Conservation (phyloP, 1,140 invertebrate species). For the Coptotermes formosanus region DNA sequence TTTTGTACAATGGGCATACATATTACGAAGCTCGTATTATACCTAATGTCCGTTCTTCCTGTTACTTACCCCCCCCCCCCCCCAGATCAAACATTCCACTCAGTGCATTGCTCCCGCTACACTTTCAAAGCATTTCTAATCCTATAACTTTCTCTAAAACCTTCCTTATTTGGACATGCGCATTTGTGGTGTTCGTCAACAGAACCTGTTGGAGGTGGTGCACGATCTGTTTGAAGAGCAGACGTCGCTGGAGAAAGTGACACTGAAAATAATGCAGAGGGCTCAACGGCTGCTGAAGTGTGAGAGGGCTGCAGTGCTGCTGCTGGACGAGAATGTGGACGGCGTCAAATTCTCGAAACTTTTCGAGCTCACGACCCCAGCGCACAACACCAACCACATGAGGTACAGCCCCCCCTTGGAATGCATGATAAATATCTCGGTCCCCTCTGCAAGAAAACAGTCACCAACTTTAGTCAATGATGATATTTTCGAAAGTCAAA, state of each 20-base stretch:
- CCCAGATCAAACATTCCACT: not conserved
- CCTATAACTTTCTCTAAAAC: no score
- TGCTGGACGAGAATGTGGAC: constrained; percentile 47
- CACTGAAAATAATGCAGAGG: constrained; percentile 53
- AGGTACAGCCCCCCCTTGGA: not conserved
- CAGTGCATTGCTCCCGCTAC: not conserved
- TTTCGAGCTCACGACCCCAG: constrained; percentile 45
- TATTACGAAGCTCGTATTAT: no score
- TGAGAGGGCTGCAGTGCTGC: constrained; percentile 50
- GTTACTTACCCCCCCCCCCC: no score
- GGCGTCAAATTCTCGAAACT: constrained; percentile 46
- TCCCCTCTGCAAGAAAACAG: no score
- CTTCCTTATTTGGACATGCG: no score
- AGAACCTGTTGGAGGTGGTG: constrained; percentile 53
- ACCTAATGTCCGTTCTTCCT: no score
- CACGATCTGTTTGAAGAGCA: constrained; percentile 56
- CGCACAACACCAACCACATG: constrained; percentile 18
- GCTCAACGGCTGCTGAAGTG: constrained; percentile 52
- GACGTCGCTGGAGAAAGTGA: constrained; percentile 52
- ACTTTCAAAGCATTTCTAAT: no score
- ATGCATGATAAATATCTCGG: no score
- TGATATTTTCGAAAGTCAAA: no score
- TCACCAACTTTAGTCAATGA: no score
- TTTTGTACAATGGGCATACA: no score
- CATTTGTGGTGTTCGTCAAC: constrained; percentile 26